Conservation (phyloP, 1,140 invertebrate species). For the Bombus balteatus region DNA sequence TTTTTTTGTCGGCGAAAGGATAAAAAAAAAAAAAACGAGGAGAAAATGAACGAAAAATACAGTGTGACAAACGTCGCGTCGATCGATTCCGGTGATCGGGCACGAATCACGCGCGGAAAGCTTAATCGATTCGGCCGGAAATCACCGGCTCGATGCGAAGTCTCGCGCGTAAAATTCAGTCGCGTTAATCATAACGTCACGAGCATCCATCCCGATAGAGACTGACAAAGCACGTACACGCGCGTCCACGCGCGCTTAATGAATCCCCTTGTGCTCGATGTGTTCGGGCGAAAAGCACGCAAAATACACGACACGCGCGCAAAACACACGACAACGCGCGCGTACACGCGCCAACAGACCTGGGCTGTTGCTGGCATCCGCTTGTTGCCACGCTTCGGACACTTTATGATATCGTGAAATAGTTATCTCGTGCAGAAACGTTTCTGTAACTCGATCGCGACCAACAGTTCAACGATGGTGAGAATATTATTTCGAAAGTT, state of each 20-base stretch:
- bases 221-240: conserved; percentile 65
- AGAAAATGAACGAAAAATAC: background rate
- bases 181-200: conserved; percentile 67
- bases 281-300: conserved; percentile 54
- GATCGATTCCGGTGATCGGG: conserved; percentile 12
- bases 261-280: conserved; percentile 66
- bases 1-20: background rate
- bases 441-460: background rate
- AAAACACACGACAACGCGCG: conserved; percentile 29
- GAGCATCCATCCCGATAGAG: conserved; percentile 60
- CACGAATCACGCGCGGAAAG: conserved; percentile 11
- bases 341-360: conserved; percentile 16
- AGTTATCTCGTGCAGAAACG: background rate
- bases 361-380: conserved; percentile 31
- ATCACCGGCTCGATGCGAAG: conserved; percentile 13
- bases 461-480: background rate
- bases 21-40: background rate
- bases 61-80: conserved; percentile 3
- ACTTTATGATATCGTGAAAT: conserved; percentile 20
- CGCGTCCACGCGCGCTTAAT: conserved; percentile 58
- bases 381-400: conserved; percentile 7
- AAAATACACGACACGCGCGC: conserved; percentile 32
- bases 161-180: conserved; percentile 55
- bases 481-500: background rate
- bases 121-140: conserved; percentile 31